Base-by-base conservation (phyloP, 2,888 invertebrate species). In the Diplazon laetatorius region DNA sequence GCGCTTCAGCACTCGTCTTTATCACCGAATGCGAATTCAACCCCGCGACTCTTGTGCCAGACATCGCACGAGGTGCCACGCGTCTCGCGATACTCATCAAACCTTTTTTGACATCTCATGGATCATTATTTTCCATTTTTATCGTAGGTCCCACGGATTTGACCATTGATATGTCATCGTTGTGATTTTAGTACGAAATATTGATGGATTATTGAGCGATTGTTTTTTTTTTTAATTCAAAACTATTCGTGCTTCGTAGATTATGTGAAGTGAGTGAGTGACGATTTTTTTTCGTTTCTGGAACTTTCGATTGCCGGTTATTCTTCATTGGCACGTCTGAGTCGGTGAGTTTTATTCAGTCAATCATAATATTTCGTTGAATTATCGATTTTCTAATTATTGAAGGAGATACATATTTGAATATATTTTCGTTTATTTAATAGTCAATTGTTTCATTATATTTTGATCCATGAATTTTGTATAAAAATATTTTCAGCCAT, bases 201-300 rank as follows among this genome's bases (percentile, higher is more conserved):
- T 30, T 30, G 30, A 30, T 2, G 6, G 30, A 30, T 30, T 30
- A 30, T 30, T 30, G 30, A 6, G 2, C 2, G 30, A 5, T 30
- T 30, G 2, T 30, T 30, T 30, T 30, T 30, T 30, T 30, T 30
- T 30, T 30, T 30, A 30, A n/a, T n/a, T n/a, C n/a, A n/a, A n/a
- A n/a, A n/a, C n/a, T n/a, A n/a, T n/a, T 12, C 30, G 69, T 59
- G 35, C 50, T 22, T 10, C 46, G n/a, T 37, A 44, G 62, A n/a
- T n/a, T n/a, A n/a, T 70, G 78, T 79, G 78, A 65, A 68, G 78
- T 79, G 78, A 76, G 62, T 76, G 72, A 68, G 78, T 79, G 66
- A 50, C 50, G 16, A 30, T 60, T n/a, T 42, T 78, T n/a, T n/a
- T n/a, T n/a, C n/a, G n/a, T n/a, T n/a, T 75, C 48, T 42, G 44